Conservation (phyloP, 2,888 invertebrate species). For the Drosophila acutilabella region DNA sequence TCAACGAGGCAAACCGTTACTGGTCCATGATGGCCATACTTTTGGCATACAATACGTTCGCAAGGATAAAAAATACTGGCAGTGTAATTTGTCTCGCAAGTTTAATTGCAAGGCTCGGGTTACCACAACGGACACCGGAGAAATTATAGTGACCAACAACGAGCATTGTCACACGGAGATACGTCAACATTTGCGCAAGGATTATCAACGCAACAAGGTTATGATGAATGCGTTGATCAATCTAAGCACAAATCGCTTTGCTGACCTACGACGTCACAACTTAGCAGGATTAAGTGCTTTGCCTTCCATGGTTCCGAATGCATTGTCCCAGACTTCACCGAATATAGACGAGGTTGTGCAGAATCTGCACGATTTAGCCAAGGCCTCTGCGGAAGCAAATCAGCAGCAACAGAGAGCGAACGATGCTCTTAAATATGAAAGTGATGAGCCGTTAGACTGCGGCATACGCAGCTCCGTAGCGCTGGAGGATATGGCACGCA, state of each 20-base stretch:
- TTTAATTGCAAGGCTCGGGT: conserved; percentile 86
- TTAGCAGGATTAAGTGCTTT: conserved; percentile 57
- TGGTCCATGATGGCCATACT: conserved; percentile 85
- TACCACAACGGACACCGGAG: conserved; percentile 84
- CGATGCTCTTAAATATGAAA: conserved; percentile 56
- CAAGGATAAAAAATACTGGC: conserved; percentile 86
- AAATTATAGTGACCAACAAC: conserved; percentile 84
- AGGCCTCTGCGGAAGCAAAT: conserved; percentile 63
- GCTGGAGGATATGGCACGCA: conserved; percentile 67
- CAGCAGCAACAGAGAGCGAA: conserved; percentile 57
- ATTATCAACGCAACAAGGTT: conserved; percentile 85
- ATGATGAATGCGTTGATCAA: conserved; percentile 84
- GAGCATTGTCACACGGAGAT: conserved; percentile 86
- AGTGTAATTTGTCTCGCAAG: conserved; percentile 85
- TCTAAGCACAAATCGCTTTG: conserved; percentile 79
- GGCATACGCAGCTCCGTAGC: conserved; percentile 65
- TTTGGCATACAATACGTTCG: conserved; percentile 85
- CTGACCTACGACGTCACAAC: conserved; percentile 77
- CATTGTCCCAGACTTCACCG: conserved; percentile 57
- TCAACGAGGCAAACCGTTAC: conserved; percentile 85
- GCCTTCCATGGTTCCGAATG: conserved; percentile 56
- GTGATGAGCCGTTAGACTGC: conserved; percentile 77
- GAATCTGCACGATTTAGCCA: conserved; percentile 71
- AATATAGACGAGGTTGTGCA: conserved; percentile 73
- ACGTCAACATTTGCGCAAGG: conserved; percentile 85